These are phyloP conservation scores for Dasyurus viverrinus DNA, from an alignment of 2,113 vertebrate genomes.

Conservation along the genomic window DNA sequence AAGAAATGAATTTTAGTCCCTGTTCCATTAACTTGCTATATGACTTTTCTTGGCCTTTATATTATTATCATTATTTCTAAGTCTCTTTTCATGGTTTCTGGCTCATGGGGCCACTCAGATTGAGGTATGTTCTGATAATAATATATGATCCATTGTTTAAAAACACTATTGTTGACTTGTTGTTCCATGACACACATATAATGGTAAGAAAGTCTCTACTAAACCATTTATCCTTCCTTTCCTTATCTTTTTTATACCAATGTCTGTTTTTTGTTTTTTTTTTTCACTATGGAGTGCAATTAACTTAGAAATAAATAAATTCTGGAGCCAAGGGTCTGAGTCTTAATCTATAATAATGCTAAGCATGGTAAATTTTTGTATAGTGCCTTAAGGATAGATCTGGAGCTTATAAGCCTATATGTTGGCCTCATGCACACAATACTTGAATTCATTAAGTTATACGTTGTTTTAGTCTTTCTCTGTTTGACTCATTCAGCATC, in stretches of 20 bases:
- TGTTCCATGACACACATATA: neutral
- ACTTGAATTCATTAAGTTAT: neutral
- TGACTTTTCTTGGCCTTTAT: neutral
- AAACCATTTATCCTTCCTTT: neutral
- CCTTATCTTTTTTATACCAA: neutral
- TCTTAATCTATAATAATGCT: neutral
- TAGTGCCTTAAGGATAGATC: neutral
- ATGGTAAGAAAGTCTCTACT: neutral
- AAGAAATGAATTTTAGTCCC: neutral
- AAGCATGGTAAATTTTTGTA: neutral
- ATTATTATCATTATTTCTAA: neutral
- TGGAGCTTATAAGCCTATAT: neutral
- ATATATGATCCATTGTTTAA: neutral
- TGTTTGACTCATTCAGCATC: neutral
- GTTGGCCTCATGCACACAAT: neutral
- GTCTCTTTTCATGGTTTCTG: neutral
- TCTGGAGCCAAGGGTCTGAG: neutral
- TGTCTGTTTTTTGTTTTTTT: neutral
- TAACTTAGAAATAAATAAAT: neutral
- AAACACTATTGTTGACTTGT: neutral
- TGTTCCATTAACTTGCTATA: neutral
- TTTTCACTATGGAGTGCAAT: neutral
- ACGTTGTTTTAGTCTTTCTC: neutral
- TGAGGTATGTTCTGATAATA: neutral
- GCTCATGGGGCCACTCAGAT: neutral